Evolutionary conservation across 2,797 vertebrate genomes (phyloP).

Genomic region (Macropodus opercularis): DNA sequence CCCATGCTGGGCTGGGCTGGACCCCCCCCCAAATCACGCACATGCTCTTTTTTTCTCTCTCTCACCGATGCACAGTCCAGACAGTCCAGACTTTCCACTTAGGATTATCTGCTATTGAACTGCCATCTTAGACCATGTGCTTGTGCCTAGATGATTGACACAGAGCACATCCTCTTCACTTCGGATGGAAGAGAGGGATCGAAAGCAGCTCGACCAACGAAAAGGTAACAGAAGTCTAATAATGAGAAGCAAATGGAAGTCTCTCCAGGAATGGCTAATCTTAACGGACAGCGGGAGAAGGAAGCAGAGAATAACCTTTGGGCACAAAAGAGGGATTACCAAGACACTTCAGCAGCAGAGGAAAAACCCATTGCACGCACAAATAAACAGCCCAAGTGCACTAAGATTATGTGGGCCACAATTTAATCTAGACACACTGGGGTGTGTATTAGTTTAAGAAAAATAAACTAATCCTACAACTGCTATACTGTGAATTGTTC

Average conservation of each 20-base stretch:
- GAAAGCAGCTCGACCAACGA: constrained; percentile 40
- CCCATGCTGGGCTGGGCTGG: constrained; percentile 52
- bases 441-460: constrained; percentile 63
- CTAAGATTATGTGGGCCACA: constrained; percentile 56
- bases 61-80: constrained; percentile 11
- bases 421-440: constrained; percentile 73
- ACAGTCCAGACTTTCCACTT: constrained; percentile 35
- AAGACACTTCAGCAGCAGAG: constrained; percentile 71
- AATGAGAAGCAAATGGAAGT: constrained; percentile 80
- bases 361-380: constrained; percentile 71
- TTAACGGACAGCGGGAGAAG: constrained; percentile 70
- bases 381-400: constrained; percentile 78
- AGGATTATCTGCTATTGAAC: constrained; percentile 68
- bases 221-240: constrained; percentile 69
- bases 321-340: constrained; percentile 84
- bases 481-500: constrained; percentile 77
- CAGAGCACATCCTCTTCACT: constrained; percentile 56
- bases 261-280: constrained; percentile 80
- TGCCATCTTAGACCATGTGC: constrained; percentile 53
- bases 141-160: constrained; percentile 66
- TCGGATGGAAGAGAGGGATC: constrained; percentile 47
- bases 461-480: constrained; percentile 78
- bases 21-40: not conserved
- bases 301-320: constrained; percentile 74
- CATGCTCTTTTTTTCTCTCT: no score